Evolutionary conservation across 2,113 vertebrate genomes (phyloP).

Genomic region (Lates calcarifer): DNA sequence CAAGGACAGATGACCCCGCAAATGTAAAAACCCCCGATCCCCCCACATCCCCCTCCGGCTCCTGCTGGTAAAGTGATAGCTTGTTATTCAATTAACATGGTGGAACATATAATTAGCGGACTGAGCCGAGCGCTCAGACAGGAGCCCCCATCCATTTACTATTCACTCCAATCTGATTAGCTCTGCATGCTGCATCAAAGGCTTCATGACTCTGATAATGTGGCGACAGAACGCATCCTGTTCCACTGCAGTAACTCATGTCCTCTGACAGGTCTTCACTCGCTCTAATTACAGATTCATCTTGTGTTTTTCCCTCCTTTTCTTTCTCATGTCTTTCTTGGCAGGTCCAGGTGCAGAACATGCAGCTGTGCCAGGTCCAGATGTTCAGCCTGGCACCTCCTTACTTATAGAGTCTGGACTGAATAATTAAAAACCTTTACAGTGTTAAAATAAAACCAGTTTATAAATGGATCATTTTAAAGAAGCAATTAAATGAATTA

Average conservation of each 20-base stretch:
- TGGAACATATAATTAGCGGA: constrained; percentile 52
- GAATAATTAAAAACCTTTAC: neutral
- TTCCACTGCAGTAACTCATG: neutral
- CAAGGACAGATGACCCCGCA: neutral
- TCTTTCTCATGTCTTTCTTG: neutral
- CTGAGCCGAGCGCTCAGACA: constrained; percentile 25
- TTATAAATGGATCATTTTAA: neutral
- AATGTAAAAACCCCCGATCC: neutral
- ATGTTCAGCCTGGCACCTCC: neutral
- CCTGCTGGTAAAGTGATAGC: constrained; percentile 37
- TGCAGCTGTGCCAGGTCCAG: neutral
- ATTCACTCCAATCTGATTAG: constrained; percentile 34
- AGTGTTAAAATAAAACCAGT: neutral
- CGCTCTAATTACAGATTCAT: neutral
- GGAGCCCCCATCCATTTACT: constrained; percentile 34
- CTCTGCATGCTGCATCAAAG: constrained; percentile 21
- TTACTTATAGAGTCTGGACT: neutral
- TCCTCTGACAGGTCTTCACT: neutral
- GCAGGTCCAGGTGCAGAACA: constrained; percentile 4
- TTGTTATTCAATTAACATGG: constrained; percentile 47
- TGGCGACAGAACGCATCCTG: constrained; percentile 17
- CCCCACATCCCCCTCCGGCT: neutral
- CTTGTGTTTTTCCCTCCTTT: no score
- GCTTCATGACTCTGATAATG: constrained; percentile 19
- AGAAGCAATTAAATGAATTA: constrained; percentile 14